phyloP scores from a whole-genome alignment of 2,797 vertebrate genomes.

The Urocyon cinereoargenteus region DNA sequence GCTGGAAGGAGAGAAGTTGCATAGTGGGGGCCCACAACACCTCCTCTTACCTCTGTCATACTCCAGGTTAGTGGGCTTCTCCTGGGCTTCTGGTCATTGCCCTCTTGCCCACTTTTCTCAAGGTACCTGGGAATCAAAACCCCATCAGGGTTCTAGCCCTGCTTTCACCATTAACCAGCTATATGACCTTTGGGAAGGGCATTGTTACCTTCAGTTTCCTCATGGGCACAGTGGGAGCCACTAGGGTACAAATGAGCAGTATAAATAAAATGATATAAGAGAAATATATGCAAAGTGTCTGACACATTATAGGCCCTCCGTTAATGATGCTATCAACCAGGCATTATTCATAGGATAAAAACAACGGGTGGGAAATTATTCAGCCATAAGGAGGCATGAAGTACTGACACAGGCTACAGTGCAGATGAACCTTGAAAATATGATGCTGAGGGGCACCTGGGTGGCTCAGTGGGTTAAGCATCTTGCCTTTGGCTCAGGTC shows the following conservation, averaged over 20 bases:
- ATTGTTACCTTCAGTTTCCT: background rate
- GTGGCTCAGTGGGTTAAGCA: background rate
- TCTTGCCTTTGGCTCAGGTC: background rate
- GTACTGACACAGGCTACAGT: background rate
- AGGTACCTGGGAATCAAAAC: background rate
- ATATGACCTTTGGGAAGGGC: background rate
- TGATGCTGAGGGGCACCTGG: background rate
- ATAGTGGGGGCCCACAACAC: no score
- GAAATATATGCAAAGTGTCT: background rate
- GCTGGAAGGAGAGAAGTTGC: background rate
- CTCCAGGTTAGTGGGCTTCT: background rate
- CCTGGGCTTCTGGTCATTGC: background rate
- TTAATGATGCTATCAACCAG: background rate
- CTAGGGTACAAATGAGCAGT: background rate
- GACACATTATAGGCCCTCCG: background rate
- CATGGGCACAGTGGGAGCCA: background rate
- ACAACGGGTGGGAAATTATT: background rate
- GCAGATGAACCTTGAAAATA: background rate
- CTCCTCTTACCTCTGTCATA: background rate
- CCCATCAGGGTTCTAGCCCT: background rate
- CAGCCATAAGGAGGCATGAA: background rate
- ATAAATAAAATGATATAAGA: conserved; percentile 11
- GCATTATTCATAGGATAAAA: background rate
- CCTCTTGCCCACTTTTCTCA: background rate
- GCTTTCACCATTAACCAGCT: background rate